A percentile compares a stretch with the other conserved stretches of the same genome.
phyloP scores from a whole-genome alignment of 2,888 invertebrate genomes.

The Parnassius orleans region DNA sequence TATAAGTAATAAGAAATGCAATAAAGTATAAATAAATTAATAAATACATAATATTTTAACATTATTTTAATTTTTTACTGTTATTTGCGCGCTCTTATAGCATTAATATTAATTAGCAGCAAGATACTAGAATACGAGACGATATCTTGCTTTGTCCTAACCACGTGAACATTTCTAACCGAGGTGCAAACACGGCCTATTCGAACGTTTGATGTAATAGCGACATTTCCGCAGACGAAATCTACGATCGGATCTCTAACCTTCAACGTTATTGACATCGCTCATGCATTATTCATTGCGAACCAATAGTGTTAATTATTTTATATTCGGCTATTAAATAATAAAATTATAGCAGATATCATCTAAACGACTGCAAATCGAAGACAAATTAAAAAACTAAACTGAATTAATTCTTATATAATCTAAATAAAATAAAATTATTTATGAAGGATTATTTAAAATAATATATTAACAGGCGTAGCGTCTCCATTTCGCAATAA shows the following conservation, averaged over 20 bases:
- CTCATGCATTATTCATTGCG: conserved; percentile 20
- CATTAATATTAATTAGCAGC: too few relatives aligned
- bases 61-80: too few relatives aligned
- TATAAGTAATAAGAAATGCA: too few relatives aligned
- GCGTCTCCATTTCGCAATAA: too few relatives aligned
- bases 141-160: too few relatives aligned
- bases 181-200: too few relatives aligned
- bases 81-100: too few relatives aligned
- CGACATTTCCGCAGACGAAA: conserved; percentile 1
- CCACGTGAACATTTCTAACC: too few relatives aligned
- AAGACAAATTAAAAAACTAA: neutral
- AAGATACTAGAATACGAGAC: too few relatives aligned
- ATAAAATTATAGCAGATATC: conserved; percentile 11
- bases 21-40: too few relatives aligned
- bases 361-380: conserved; percentile 5
- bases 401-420: too few relatives aligned
- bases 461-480: neutral
- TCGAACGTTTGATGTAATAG: neutral
- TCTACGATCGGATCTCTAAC: conserved; percentile 9
- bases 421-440: neutral
- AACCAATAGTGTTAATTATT: conserved; percentile 17
- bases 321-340: conserved; percentile 9
- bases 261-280: conserved; percentile 7
- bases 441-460: neutral
- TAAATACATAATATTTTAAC: too few relatives aligned